Conservation (phyloP, 2,113 vertebrate genomes). For the Gymnocephalus cernua region DNA sequence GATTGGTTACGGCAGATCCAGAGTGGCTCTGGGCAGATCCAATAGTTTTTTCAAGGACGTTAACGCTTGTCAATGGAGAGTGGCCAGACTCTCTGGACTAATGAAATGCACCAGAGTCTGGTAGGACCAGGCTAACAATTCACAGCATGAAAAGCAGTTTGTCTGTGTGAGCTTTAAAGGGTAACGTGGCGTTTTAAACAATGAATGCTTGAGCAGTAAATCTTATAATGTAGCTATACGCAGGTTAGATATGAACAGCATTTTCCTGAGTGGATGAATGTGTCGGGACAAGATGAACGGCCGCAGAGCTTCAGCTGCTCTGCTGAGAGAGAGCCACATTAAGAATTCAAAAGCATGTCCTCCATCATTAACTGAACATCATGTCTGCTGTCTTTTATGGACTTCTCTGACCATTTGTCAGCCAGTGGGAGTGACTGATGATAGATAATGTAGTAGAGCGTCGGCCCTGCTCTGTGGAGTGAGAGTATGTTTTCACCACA, state of each 20-base stretch:
- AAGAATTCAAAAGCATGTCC: slow-evolving; percentile 18
- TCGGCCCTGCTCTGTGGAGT: neutral
- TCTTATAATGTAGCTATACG: neutral
- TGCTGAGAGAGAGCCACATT: slow-evolving; percentile 17
- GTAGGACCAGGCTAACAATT: too few species aligned
- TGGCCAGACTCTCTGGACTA: too few species aligned
- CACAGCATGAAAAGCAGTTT: neutral
- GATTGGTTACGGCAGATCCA: too few species aligned
- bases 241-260: slow-evolving; percentile 3
- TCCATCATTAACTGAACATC: slow-evolving; percentile 29
- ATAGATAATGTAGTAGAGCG: neutral
- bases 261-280: neutral
- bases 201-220: neutral
- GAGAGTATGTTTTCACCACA: too few species aligned
- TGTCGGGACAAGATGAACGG: neutral
- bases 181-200: neutral
- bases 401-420: slow-evolving; percentile 29
- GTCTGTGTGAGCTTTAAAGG: too few species aligned
- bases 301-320: neutral
- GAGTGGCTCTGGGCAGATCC: too few species aligned
- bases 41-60: too few species aligned
- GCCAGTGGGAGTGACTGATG: slow-evolving; percentile 21
- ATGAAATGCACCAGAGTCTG: too few species aligned
- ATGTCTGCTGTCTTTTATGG: slow-evolving; percentile 31
- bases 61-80: too few species aligned